Base-by-base conservation (phyloP, 2,113 vertebrate species). In the Hucho hucho region DNA sequence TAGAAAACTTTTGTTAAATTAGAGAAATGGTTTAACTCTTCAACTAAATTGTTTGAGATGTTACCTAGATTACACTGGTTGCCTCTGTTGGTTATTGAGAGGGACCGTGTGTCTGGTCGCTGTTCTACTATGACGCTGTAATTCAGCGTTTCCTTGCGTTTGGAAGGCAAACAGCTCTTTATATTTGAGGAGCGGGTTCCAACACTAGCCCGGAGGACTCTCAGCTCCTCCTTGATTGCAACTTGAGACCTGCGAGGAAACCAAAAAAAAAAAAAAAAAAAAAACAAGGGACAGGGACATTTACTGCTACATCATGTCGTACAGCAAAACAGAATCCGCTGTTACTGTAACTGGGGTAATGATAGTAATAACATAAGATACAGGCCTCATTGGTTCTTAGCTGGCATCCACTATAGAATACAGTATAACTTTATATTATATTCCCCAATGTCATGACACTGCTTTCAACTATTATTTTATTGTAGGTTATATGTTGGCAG, bases 161-260 rank as follows among this genome's bases (percentile, higher is more conserved):
- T 43, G 84, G 80, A 82, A 81, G 83, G 77, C 81, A 85, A 83
- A 89, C 49, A 18, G 89, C 82, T 85, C 88, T 88, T 93, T 94
- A 92, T 94, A 94, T 93, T 87, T 89, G 91, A 90, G 90, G 86
- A 89, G 92, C 87, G 89, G 84, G 91, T 90, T 94, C 93, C 93
- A 93, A 90, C 37, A 12, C 91, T 92, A 93, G 93, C 90, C 95
- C 78, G 86, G 76, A 90, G 93, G 86, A 93, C 80, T 85, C 87
- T 80, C 92, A 89, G 94, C 95, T 93, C 94, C 95, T 95, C 96
- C 95, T 94, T 88, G 90, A 90, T 90, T 91, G 89, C 85, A 91
- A 94, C 88, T 92, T 91, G 91, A 87, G 81, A 89, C 87, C 88
- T 76, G 75, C 84, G 85, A 87, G 87, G 49, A 18, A 18, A 5